Conservation (phyloP, 92 coral and sea anemone genomes). For the Palythoa heliodiscus region DNA sequence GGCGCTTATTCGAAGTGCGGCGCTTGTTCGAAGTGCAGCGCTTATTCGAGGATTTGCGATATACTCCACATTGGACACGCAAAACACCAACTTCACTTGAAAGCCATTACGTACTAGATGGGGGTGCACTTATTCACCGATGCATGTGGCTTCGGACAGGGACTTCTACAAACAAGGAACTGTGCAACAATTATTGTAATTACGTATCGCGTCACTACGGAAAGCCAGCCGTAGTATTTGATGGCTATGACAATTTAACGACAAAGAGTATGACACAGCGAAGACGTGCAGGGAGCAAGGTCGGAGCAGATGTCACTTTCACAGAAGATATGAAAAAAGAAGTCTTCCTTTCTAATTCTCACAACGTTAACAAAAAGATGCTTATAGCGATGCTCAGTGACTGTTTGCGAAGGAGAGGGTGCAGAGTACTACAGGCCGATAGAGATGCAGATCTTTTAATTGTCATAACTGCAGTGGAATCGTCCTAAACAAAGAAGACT, state of each 20-base stretch:
- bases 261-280: not conserved
- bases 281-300: not conserved
- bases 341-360: slow-evolving; percentile 18
- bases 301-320: slow-evolving; percentile 13
- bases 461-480: not conserved
- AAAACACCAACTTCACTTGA: slow-evolving; percentile 8
- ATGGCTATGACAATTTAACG: not conserved
- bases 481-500: not conserved
- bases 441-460: slow-evolving; percentile 16
- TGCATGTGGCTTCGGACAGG: slow-evolving; percentile 32
- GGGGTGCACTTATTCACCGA: slow-evolving; percentile 48
- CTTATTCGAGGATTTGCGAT: too few relatives aligned
- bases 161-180: slow-evolving; percentile 21
- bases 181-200: not conserved
- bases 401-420: not conserved
- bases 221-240: not conserved
- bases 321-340: slow-evolving; percentile 53
- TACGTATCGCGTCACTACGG: not conserved
- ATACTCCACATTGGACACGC: not conserved
- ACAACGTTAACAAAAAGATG: slow-evolving; percentile 16
- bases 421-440: not conserved
- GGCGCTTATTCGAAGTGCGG: too few relatives aligned
- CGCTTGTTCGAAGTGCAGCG: too few relatives aligned
- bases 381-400: not conserved
- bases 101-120: slow-evolving; percentile 44